A percentile compares a stretch with the other conserved stretches of the same genome.
phyloP scores from a whole-genome alignment of 2,797 vertebrate genomes.

The Hypotaenidia okinawae region DNA sequence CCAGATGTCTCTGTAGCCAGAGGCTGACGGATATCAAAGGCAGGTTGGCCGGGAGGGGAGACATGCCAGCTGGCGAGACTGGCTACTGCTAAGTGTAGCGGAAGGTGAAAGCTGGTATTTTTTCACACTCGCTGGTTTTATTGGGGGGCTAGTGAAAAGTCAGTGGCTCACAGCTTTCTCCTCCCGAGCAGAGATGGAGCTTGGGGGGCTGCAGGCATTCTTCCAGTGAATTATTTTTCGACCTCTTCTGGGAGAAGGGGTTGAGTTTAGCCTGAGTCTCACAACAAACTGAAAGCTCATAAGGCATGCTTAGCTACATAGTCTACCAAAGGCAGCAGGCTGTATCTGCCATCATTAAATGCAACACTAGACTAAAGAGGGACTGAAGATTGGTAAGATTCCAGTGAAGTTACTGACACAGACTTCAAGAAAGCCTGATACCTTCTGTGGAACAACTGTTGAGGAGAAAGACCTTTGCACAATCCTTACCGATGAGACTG shows the following conservation, averaged over 20 bases:
- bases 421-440: neutral
- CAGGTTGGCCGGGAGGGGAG: constrained; percentile 74
- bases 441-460: neutral
- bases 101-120: constrained; percentile 73
- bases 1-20: constrained; percentile 83
- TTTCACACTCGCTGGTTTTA: constrained; percentile 82
- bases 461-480: neutral
- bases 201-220: neutral
- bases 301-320: neutral
- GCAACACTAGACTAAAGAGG: neutral
- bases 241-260: neutral
- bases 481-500: accelerated
- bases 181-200: neutral
- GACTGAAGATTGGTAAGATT: neutral
- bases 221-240: accelerated
- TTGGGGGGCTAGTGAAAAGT: neutral
- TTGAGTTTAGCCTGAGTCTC: neutral
- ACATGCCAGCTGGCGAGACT: constrained; percentile 77
- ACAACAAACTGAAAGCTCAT: neutral
- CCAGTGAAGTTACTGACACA: neutral
- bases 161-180: neutral
- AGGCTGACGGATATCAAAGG: constrained; percentile 80
- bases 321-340: neutral
- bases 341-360: neutral
- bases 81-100: constrained; percentile 73